Evolutionary conservation across 2,888 invertebrate species (phyloP).

Genomic region (Hirtodrosophila duncani): DNA sequence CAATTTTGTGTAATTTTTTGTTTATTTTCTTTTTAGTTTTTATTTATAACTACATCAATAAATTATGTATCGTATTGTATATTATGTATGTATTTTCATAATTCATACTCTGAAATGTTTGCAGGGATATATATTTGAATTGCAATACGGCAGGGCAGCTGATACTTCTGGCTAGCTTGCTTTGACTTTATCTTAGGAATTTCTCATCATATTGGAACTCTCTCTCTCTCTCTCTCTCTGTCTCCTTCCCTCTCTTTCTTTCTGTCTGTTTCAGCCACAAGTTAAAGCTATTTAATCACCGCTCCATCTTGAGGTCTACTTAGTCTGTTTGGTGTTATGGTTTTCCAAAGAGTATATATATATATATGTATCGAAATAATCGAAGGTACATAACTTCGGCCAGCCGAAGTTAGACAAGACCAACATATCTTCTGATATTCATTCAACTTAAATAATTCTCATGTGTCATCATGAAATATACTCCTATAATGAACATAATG

Average conservation of each 20-base stretch:
- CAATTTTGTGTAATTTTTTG: conserved; percentile 67
- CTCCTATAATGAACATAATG: no score
- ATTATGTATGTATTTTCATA: conserved; percentile 43
- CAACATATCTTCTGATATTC: no score
- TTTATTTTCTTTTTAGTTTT: conserved; percentile 22
- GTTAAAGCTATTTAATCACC: conserved; percentile 1
- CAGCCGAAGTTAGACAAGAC: no score
- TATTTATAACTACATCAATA: conserved; percentile 72
- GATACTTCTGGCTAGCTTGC: not conserved
- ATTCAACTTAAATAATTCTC: no score
- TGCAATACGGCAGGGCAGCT: conserved; percentile 28
- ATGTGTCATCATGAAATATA: no score
- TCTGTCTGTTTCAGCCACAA: not conserved
- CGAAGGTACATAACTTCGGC: no score
- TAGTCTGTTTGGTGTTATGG: conserved; percentile 2
- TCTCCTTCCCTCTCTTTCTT: conserved; percentile 18
- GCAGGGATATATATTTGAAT: conserved; percentile 48
- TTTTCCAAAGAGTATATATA: conserved; percentile 32
- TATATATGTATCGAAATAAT: conserved; percentile 27
- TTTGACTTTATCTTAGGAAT: no score
- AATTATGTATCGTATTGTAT: conserved; percentile 57
- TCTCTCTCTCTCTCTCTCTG: no score
- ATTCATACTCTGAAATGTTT: conserved; percentile 50
- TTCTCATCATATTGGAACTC: no score
- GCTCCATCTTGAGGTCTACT: not conserved